phyloP scores from a whole-genome alignment of 1,140 invertebrate species.

The Mylabris phalerata region DNA sequence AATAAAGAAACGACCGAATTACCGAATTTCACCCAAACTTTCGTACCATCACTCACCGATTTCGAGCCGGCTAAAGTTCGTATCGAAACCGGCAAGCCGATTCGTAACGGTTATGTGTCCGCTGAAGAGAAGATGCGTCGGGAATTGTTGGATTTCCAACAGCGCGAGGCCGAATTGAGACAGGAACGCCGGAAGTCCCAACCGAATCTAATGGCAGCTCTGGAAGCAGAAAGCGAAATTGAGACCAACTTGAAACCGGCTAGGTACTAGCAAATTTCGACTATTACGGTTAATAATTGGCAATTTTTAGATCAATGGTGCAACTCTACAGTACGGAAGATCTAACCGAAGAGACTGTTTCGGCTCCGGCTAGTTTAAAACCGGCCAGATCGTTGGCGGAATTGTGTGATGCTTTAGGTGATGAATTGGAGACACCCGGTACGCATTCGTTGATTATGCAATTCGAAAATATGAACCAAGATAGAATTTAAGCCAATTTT shows the following conservation, averaged over 20 bases:
- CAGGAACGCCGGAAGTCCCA: constrained; percentile 35
- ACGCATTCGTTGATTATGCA: constrained; percentile 28
- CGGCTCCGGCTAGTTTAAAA: constrained; percentile 32
- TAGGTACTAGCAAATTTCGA: too few species aligned
- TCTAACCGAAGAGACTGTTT: constrained; percentile 20
- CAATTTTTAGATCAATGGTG: constrained; percentile 28
- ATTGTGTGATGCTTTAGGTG: constrained; percentile 37
- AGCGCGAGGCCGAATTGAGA: constrained; percentile 34
- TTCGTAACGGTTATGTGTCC: constrained; percentile 37
- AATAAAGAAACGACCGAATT: not conserved
- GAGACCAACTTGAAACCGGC: constrained; percentile 25
- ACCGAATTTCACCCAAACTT: constrained; percentile 3
- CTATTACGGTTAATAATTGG: too few species aligned
- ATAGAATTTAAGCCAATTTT: not conserved
- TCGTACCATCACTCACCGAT: constrained; percentile 13
- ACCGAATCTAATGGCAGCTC: constrained; percentile 31
- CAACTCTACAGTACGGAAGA: constrained; percentile 30
- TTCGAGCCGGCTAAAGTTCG: constrained; percentile 32
- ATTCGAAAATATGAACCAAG: constrained; percentile 21
- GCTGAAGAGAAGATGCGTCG: constrained; percentile 36
- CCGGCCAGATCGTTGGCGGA: constrained; percentile 35
- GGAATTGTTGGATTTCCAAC: constrained; percentile 36
- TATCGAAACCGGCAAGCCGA: constrained; percentile 26
- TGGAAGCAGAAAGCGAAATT: constrained; percentile 20
- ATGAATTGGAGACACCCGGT: constrained; percentile 33